phyloP scores from a whole-genome alignment of 1,140 invertebrate genomes.

The Aphelenchoides fujianensis region DNA sequence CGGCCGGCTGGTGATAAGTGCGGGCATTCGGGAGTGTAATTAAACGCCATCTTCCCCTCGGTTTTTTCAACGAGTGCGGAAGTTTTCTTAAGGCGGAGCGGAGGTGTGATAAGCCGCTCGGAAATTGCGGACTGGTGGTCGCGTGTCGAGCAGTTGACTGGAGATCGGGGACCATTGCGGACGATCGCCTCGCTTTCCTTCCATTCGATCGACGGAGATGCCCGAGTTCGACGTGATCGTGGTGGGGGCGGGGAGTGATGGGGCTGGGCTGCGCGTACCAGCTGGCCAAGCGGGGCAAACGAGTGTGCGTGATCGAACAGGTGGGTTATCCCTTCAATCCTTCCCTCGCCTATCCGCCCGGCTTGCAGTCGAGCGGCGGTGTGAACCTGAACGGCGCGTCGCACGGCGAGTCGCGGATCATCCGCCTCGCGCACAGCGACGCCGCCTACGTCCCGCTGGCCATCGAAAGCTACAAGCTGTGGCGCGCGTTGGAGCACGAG shows the following conservation, averaged over 20 bases:
- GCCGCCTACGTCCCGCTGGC: constrained; percentile 40
- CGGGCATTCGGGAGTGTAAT: too few relatives aligned
- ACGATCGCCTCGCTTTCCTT: too few relatives aligned
- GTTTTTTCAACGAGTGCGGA: too few relatives aligned
- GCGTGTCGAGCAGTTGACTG: too few relatives aligned
- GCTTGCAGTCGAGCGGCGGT: neutral
- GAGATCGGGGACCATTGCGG: too few relatives aligned
- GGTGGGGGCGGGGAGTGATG: constrained; percentile 41
- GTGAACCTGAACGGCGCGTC: constrained; percentile 35
- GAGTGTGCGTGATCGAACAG: constrained; percentile 43
- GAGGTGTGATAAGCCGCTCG: neutral
- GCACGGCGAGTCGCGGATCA: constrained; percentile 48
- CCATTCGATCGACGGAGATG: neutral
- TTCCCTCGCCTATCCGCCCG: neutral
- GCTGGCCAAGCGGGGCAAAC: constrained; percentile 36
- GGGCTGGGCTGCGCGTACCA: constrained; percentile 36
- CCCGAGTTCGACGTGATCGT: constrained; percentile 45
- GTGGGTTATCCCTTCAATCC: constrained; percentile 4
- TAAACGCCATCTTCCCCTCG: too few relatives aligned
- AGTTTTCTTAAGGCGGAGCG: neutral
- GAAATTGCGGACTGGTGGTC: too few relatives aligned
- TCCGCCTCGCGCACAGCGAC: constrained; percentile 36
- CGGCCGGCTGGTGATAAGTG: too few relatives aligned
- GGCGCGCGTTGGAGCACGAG: constrained; percentile 33
- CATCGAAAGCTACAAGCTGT: constrained; percentile 33